These are phyloP conservation scores for Nanorana parkeri DNA, from an alignment of 2,113 vertebrate species.

Conservation along the genomic window DNA sequence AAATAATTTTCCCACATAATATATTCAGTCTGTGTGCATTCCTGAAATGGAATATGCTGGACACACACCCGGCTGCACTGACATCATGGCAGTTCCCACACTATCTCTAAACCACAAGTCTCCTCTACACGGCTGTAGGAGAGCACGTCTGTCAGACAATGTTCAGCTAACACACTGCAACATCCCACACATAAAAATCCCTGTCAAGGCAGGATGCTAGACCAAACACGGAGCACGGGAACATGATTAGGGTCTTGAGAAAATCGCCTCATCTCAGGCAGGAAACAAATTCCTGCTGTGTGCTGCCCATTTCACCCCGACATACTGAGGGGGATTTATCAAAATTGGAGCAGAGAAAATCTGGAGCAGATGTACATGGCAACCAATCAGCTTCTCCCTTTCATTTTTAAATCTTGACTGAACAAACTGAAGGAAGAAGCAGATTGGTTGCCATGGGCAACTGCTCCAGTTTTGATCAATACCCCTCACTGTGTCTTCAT, in stretches of 20 bases:
- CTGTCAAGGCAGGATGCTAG: not conserved
- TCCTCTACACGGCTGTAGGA: not conserved
- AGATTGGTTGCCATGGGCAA: too few species aligned
- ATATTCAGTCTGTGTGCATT: not conserved
- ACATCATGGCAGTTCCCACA: constrained; percentile 29
- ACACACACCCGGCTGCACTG: not conserved
- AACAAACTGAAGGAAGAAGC: too few species aligned
- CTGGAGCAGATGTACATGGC: too few species aligned
- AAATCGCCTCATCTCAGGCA: constrained; percentile 15
- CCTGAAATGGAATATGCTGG: constrained; percentile 15
- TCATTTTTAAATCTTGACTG: too few species aligned
- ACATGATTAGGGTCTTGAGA: constrained; percentile 28
- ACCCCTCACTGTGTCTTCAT: too few species aligned
- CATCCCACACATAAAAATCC: constrained; percentile 15
- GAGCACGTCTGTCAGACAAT: not conserved
- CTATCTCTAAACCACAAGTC: not conserved
- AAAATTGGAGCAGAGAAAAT: too few species aligned
- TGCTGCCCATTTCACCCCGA: too few species aligned
- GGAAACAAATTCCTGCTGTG: constrained; percentile 2
- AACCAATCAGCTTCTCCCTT: too few species aligned
- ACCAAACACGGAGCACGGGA: constrained; percentile 21
- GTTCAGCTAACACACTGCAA: not conserved
- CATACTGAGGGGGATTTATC: too few species aligned
- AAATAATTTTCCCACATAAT: not conserved
- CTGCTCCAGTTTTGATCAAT: too few species aligned